Evolutionary conservation across 2,797 vertebrate genomes (phyloP), one percentile per base, ranked within the genome.

Genomic region (Jordanella pulchra): DNA sequence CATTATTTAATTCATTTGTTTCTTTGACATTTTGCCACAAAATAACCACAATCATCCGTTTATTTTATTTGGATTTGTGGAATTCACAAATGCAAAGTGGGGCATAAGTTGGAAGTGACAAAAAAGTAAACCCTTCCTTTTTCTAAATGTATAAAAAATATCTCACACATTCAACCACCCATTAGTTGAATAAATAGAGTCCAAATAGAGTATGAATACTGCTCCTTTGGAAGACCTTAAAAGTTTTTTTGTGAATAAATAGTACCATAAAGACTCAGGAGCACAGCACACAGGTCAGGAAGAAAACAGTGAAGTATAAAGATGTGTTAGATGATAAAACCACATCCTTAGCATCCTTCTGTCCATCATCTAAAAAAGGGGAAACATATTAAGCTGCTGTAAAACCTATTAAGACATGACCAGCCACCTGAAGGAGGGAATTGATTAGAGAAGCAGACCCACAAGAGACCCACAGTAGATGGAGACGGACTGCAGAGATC

Each of bases 1-100:
- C 81, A 79, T 71, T 66, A 23, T 15, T 63, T 23, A 44, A 44
- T 15, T 63, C 7, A 25, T 3, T 23, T 13, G 25, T 23, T 2
- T 61, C 39, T n/a, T 61, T 39, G 3, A 6, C 35, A 13, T 23
- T 61, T 23, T 61, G 21, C 35, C 58, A 61, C 11, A 2, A 23
- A 13, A 61, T 32, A 61, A 60, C 21, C 21, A 11, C 17, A 60
- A 21, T 21, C 13, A 32, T 35, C 30, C 23, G 21, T 61, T 18
- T 6, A 61, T 13, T 39, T 39, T 4, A 23, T 61, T 61, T 61
- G 32, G 11, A 35, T 60, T 60, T 1, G 21, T 32, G 9, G 3
- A 10, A 11, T 21, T 58, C 17, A 30, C 18, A 18, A 32, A 58
- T 14, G 23, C 50, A 10, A 53, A 53, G 23, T n/a, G 23, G 23